Conservation (phyloP, 2,797 vertebrate species). For the Tauraco hartlaubi region DNA sequence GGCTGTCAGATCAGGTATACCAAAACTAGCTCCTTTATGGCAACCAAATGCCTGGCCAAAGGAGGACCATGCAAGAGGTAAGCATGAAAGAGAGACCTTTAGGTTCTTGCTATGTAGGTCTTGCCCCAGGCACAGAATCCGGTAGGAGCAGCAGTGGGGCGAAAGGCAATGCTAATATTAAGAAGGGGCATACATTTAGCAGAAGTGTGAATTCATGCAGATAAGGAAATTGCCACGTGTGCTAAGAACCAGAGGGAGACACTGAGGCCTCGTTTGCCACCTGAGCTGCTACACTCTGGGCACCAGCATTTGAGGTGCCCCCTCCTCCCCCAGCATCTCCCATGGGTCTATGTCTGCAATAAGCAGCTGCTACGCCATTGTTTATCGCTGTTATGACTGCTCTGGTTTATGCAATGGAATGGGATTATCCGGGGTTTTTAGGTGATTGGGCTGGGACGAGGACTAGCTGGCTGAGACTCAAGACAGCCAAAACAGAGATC, state of each 20-base stretch:
- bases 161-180: background rate
- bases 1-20: background rate
- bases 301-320: background rate
- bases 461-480: background rate
- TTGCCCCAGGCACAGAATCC: background rate
- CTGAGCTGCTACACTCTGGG: background rate
- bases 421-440: background rate
- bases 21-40: background rate
- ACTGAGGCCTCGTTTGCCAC: background rate
- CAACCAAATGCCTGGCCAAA: background rate
- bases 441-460: background rate
- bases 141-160: background rate
- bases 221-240: background rate
- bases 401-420: slow-evolving; percentile 10
- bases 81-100: background rate
- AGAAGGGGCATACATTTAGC: background rate
- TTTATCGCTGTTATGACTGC: background rate
- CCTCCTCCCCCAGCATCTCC: background rate
- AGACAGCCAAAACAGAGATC: background rate
- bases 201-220: background rate
- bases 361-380: background rate
- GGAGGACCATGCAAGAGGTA: background rate
- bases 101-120: background rate
- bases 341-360: background rate
- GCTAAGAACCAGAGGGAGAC: background rate